Evolutionary conservation across 2,888 invertebrate species (phyloP).

Genomic region (Drosophila gaucha): DNA sequence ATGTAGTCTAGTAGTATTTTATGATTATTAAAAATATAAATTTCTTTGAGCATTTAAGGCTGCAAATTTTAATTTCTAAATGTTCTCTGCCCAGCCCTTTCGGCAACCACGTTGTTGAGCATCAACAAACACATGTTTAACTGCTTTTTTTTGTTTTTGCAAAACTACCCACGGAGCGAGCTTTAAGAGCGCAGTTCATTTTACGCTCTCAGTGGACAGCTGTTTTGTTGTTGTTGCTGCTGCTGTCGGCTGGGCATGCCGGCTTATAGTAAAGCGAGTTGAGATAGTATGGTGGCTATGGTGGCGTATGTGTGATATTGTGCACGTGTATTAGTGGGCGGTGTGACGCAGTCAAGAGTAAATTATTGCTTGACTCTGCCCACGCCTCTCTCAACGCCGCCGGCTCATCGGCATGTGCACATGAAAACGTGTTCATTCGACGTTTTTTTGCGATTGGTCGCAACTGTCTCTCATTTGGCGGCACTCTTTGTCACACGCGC

Average conservation of each 20-base stretch:
- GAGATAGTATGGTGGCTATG: constrained; percentile 9
- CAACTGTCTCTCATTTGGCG: not conserved
- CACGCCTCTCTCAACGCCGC: constrained; percentile 42
- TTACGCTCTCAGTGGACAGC: constrained; percentile 42
- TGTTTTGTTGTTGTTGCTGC: constrained; percentile 63
- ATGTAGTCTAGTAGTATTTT: not conserved
- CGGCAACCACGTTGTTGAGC: constrained; percentile 46
- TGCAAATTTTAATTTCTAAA: not conserved
- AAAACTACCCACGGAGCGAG: constrained; percentile 37
- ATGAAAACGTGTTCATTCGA: constrained; percentile 36
- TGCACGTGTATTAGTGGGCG: constrained; percentile 15
- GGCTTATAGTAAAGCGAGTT: constrained; percentile 42
- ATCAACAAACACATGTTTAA: constrained; percentile 60
- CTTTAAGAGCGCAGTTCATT: constrained; percentile 51
- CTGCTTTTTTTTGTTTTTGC: constrained; percentile 26
- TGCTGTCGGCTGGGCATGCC: constrained; percentile 39
- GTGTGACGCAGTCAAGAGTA: constrained; percentile 35
- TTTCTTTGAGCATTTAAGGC: not conserved
- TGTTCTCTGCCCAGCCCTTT: constrained; percentile 29
- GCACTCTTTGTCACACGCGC: constrained; percentile 13
- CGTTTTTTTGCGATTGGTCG: constrained; percentile 10
- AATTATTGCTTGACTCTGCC: constrained; percentile 32
- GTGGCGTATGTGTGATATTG: constrained; percentile 59
- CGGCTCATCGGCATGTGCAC: constrained; percentile 5
- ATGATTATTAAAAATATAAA: not conserved